phyloP scores from a whole-genome alignment of 2,797 vertebrate genomes.

The Synanceia verrucosa region DNA sequence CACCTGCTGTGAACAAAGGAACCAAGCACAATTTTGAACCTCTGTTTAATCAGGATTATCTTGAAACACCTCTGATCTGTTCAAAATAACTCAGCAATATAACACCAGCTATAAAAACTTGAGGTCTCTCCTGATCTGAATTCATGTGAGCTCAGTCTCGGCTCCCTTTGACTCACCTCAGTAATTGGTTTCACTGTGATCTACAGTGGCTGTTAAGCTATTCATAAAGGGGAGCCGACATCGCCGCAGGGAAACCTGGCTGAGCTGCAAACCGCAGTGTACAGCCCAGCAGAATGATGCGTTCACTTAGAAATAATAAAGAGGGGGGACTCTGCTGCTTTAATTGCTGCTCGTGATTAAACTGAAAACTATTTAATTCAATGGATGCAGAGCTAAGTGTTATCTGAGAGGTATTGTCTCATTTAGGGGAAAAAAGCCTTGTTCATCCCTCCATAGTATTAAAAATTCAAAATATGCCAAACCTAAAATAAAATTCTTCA shows the following conservation, averaged over 20 bases:
- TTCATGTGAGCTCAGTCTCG: constrained; percentile 40
- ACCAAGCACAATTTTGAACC: constrained; percentile 16
- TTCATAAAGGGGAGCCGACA: constrained; percentile 66
- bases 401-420: constrained; percentile 14
- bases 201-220: constrained; percentile 66
- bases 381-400: constrained; percentile 10
- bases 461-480: neutral
- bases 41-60: constrained; percentile 47
- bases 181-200: constrained; percentile 75
- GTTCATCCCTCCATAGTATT: neutral
- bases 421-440: constrained; percentile 1
- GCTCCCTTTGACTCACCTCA: constrained; percentile 66
- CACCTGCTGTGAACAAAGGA: constrained; percentile 25
- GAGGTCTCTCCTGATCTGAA: constrained; percentile 50
- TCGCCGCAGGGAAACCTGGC: constrained; percentile 49
- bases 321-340: constrained; percentile 15
- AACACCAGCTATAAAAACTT: constrained; percentile 30
- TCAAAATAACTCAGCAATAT: constrained; percentile 17
- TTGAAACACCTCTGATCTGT: constrained; percentile 41
- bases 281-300: constrained; percentile 34
- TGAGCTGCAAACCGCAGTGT: constrained; percentile 39
- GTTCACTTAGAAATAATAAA: constrained; percentile 56
- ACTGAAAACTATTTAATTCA: constrained; percentile 33
- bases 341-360: constrained; percentile 53
- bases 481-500: constrained; percentile 17